These are phyloP conservation scores for Mimumesa dahlbomi DNA, from an alignment of 2,888 invertebrate genomes.

Conservation along the genomic window DNA sequence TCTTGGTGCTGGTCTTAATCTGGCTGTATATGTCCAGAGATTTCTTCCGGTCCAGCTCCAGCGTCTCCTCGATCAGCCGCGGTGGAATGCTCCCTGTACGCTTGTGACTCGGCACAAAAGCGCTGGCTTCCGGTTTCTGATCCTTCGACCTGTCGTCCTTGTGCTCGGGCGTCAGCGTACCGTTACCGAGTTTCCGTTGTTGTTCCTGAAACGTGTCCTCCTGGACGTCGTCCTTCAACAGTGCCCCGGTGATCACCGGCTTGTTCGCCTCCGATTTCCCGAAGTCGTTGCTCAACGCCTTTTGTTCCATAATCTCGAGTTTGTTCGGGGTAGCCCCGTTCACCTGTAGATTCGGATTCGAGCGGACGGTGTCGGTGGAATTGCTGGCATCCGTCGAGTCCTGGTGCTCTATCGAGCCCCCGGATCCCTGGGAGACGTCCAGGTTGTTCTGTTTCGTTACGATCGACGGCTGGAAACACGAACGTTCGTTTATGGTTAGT, in stretches of 20 bases:
- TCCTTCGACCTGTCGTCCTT: slow-evolving; percentile 51
- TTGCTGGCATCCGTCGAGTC: slow-evolving; percentile 74
- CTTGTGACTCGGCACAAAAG: slow-evolving; percentile 81
- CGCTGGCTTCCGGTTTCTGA: slow-evolving; percentile 74
- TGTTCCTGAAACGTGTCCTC: slow-evolving; percentile 81
- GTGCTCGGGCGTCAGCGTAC: slow-evolving; percentile 76
- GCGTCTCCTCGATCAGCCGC: slow-evolving; percentile 81
- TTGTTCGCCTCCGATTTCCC: slow-evolving; percentile 83
- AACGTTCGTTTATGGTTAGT: too few species aligned
- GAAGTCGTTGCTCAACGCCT: slow-evolving; percentile 79
- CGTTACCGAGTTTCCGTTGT: slow-evolving; percentile 81
- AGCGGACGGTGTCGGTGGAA: slow-evolving; percentile 73
- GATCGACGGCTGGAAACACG: slow-evolving; percentile 64
- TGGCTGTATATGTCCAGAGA: slow-evolving; percentile 82
- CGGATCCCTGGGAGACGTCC: slow-evolving; percentile 62
- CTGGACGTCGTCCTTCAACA: slow-evolving; percentile 85
- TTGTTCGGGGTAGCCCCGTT: slow-evolving; percentile 72
- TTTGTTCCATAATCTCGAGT: slow-evolving; percentile 67
- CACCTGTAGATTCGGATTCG: slow-evolving; percentile 73
- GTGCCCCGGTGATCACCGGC: slow-evolving; percentile 87
- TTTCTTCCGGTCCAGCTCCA: slow-evolving; percentile 76
- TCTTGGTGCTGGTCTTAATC: slow-evolving; percentile 81
- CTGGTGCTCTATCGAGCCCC: slow-evolving; percentile 71
- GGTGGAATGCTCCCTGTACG: slow-evolving; percentile 83
- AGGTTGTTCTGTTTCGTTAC: slow-evolving; percentile 65